Conservation (phyloP, 2,113 vertebrate genomes). For the Myotis davidii region DNA sequence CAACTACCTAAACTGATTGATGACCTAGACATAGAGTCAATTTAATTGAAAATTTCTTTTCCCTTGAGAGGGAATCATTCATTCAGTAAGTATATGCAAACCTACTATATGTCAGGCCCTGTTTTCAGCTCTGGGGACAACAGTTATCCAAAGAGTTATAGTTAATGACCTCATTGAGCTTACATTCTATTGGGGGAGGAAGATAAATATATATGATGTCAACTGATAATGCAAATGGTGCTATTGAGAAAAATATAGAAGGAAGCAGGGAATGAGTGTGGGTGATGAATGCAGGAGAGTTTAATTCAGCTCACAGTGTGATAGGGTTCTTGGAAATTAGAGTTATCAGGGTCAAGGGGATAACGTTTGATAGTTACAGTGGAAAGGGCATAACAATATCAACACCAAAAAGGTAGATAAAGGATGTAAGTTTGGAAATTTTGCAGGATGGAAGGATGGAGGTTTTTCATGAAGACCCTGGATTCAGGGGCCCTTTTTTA, state of each 20-base stretch:
- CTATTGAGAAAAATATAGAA: background rate
- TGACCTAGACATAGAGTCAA: background rate
- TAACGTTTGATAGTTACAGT: background rate
- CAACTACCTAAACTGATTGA: conserved; percentile 8
- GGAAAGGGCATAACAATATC: background rate
- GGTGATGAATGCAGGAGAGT: background rate
- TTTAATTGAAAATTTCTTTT: conserved; percentile 12
- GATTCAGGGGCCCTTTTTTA: background rate
- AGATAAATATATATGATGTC: background rate
- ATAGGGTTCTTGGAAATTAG: background rate
- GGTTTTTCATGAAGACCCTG: background rate
- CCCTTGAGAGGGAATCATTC: background rate
- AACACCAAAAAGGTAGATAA: background rate
- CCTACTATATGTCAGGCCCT: background rate
- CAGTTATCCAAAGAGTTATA: background rate
- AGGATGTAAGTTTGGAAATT: background rate
- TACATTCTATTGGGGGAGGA: background rate
- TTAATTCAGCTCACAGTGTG: background rate
- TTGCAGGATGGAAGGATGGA: background rate
- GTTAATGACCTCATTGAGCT: background rate
- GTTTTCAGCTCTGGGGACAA: background rate
- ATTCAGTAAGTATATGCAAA: background rate
- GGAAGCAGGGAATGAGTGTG: background rate
- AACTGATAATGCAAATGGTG: background rate
- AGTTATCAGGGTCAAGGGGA: background rate